Evolutionary conservation across 2,888 invertebrate genomes (phyloP).

Genomic region (Cancer borealis): DNA sequence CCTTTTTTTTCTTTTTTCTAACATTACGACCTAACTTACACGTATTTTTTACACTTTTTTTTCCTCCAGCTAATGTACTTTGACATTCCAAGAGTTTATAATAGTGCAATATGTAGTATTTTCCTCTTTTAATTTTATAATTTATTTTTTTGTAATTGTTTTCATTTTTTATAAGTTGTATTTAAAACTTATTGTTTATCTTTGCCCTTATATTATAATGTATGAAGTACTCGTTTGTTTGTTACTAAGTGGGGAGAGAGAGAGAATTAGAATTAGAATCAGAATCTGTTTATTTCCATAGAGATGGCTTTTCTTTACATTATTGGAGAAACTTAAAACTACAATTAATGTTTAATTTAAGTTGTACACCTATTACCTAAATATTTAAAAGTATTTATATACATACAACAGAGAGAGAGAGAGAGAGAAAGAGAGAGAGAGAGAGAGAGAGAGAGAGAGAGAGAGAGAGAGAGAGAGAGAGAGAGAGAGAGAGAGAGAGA

Average conservation of each 20-base stretch:
- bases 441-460: constrained; percentile 20
- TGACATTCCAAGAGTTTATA: neutral
- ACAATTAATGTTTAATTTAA: no score
- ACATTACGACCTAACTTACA: neutral
- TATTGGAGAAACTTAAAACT: no score
- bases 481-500: constrained; percentile 40
- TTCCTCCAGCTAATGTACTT: neutral
- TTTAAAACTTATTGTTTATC: neutral
- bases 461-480: constrained; percentile 37
- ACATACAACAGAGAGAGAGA: no score
- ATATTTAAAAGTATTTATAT: no score
- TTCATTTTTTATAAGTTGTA: neutral
- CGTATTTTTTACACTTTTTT: neutral
- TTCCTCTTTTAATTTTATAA: neutral
- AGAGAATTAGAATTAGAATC: no score
- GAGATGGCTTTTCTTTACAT: no score
- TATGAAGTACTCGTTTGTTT: neutral
- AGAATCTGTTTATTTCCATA: no score
- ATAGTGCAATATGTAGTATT: neutral
- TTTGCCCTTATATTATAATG: neutral
- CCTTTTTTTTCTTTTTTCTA: neutral
- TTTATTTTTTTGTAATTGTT: neutral
- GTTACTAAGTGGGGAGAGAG: neutral
- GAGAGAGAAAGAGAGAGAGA: neutral
- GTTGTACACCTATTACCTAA: no score